Base-by-base conservation (phyloP, 2,888 invertebrate genomes). In the Phortica magna region DNA sequence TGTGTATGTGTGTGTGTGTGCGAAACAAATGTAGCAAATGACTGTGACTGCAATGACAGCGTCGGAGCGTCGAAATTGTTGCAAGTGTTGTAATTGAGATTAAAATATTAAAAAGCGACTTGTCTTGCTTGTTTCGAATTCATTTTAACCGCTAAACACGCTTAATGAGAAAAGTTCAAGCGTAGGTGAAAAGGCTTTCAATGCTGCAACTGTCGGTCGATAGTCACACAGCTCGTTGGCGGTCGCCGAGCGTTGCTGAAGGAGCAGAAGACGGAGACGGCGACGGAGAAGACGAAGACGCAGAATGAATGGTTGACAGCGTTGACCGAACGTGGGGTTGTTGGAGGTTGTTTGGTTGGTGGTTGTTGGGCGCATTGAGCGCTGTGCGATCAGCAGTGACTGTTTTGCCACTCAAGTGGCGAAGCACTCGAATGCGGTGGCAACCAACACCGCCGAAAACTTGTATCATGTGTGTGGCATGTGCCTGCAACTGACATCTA, bases 81-180 rank as follows among this genome's bases (percentile, higher is more conserved):
- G 88, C 87, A 86, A 86, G 85, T 87, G 80, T 85, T 83, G 83
- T 86, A 86, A 86, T 86, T 86, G 85, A 88, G 85, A 86, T 86
- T 85, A 85, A 85, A 85, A 85, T 87, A 85, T 85, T 86, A 86
- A 85, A 87, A 83, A 88, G 87, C 84, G 88, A 86, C 85, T 86
- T 88, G 87, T 82, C 84, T 88, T 84, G 83, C 83, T 86, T 59
- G 7, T 59, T 59, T 59, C 19, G 85, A 85, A 86, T 88, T 88
- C 85, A 87, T 87, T 86, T 86, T 83, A 86, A 85, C 85, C 85
- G 85, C 85, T 86, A 88, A 86, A 87, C 83, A 87, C 85, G 87
- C 85, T 80, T 86, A 86, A 86, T 86, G 85, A 86, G 85, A 87
- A 86, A 86, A 86, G 85, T 88, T 86, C 85, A 82, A 75, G 67